Evolutionary conservation across 1,140 invertebrate genomes (phyloP).

Genomic region (Brachionus calyciflorus): DNA sequence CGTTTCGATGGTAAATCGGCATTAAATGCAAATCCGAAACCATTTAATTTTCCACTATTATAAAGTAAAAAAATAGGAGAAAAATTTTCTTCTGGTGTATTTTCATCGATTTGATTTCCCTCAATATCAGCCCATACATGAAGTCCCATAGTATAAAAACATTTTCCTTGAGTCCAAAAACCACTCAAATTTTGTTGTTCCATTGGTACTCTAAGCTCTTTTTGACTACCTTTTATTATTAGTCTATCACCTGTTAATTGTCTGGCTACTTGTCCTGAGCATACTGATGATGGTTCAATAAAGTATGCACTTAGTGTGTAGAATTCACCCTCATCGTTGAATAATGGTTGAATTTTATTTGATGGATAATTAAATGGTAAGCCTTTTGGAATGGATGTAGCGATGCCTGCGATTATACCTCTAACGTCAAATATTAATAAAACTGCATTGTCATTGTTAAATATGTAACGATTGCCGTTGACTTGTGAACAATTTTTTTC

Average conservation of each 20-base stretch:
- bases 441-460: conserved; percentile 51
- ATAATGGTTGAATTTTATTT: conserved; percentile 20
- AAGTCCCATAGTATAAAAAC: conserved; percentile 55
- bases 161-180: conserved; percentile 54
- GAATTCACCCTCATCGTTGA: conserved; percentile 43
- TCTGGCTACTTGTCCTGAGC: background rate
- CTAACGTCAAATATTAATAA: conserved; percentile 55
- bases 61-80: conserved; percentile 55
- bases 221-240: conserved; percentile 46
- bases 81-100: conserved; percentile 52
- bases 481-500: conserved; percentile 46
- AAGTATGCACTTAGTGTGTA: conserved; percentile 47
- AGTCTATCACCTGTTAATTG: conserved; percentile 27
- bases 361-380: conserved; percentile 45
- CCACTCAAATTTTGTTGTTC: conserved; percentile 50
- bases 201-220: conserved; percentile 50
- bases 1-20: conserved; percentile 47
- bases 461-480: conserved; percentile 54
- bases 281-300: conserved; percentile 44
- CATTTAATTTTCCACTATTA: conserved; percentile 54
- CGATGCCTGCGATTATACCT: conserved; percentile 57
- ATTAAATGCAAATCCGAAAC: conserved; percentile 54
- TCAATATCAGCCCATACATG: conserved; percentile 54
- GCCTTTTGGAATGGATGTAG: background rate
- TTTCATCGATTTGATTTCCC: conserved; percentile 46